Conservation (phyloP, 2,797 vertebrate genomes). For the Schizopygopsis pylzovi region DNA sequence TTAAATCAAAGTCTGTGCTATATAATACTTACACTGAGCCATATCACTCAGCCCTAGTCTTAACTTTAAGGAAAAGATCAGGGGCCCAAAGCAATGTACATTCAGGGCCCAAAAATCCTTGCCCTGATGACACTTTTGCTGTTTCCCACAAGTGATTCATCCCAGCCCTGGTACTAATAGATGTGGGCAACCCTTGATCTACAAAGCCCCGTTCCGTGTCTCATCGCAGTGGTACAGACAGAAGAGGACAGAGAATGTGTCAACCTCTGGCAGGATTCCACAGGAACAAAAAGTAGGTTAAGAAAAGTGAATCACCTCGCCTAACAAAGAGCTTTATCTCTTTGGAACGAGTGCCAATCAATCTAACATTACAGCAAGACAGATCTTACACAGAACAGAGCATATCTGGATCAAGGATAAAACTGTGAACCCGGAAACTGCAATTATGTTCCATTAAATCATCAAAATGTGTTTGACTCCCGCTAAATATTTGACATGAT, state of each 20-base stretch:
- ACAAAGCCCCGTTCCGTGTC: constrained; percentile 32
- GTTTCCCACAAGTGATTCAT: constrained; percentile 41
- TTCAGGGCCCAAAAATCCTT: not conserved
- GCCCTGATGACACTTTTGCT: not conserved
- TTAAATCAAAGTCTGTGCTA: not conserved
- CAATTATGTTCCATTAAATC: constrained; percentile 40
- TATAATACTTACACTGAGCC: not conserved
- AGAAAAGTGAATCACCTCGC: constrained; percentile 34
- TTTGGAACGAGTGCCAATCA: constrained; percentile 48
- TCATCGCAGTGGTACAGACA: constrained; percentile 31
- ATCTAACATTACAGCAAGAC: constrained; percentile 28
- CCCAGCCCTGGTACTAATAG: constrained; percentile 18
- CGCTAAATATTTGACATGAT: not conserved
- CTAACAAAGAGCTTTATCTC: constrained; percentile 37
- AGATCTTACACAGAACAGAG: constrained; percentile 25
- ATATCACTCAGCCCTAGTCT: not conserved
- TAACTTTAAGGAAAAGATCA: not conserved
- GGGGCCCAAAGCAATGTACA: not conserved
- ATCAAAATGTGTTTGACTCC: constrained; percentile 20
- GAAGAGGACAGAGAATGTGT: constrained; percentile 24
- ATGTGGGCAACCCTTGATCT: constrained; percentile 44
- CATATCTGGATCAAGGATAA: constrained; percentile 10
- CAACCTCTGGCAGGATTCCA: constrained; percentile 38
- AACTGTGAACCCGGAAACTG: constrained; percentile 18
- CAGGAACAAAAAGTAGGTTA: constrained; percentile 30